These are phyloP conservation scores for Nothobranchius kuhntae DNA, from an alignment of 2,113 vertebrate species.

Conservation along the genomic window DNA sequence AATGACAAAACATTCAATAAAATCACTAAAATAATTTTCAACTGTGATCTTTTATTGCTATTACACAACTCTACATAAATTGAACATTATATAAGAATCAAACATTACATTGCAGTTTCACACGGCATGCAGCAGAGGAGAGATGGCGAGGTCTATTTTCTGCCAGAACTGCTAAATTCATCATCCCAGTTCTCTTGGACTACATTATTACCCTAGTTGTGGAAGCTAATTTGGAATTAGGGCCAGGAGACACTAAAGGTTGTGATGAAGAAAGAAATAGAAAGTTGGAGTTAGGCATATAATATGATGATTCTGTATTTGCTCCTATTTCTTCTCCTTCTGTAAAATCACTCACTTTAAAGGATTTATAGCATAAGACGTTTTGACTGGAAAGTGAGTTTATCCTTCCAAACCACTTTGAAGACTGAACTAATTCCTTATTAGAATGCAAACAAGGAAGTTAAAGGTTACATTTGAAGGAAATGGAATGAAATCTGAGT, in stretches of 20 bases:
- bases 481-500: constrained; percentile 37
- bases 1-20: constrained; percentile 9
- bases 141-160: constrained; percentile 44
- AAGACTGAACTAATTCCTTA: constrained; percentile 43
- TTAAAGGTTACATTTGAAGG: too few relatives aligned
- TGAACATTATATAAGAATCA: constrained; percentile 22
- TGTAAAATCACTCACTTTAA: constrained; percentile 42
- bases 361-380: constrained; percentile 25
- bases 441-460: background rate
- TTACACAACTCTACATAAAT: constrained; percentile 9
- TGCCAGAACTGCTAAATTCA: constrained; percentile 75
- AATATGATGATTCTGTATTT: background rate
- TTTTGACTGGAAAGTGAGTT: constrained; percentile 26
- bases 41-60: constrained; percentile 1
- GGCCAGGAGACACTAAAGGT: constrained; percentile 67
- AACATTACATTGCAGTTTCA: constrained; percentile 27
- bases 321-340: constrained; percentile 13
- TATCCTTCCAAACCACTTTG: constrained; percentile 14
- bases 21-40: constrained; percentile 8
- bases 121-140: constrained; percentile 20
- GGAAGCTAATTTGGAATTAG: constrained; percentile 79
- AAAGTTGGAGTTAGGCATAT: constrained; percentile 6
- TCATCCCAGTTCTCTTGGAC: constrained; percentile 82
- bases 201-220: constrained; percentile 81
- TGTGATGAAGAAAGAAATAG: constrained; percentile 13